phyloP scores from a whole-genome alignment of 2,888 invertebrate species.

The Clistopyga incitator region DNA sequence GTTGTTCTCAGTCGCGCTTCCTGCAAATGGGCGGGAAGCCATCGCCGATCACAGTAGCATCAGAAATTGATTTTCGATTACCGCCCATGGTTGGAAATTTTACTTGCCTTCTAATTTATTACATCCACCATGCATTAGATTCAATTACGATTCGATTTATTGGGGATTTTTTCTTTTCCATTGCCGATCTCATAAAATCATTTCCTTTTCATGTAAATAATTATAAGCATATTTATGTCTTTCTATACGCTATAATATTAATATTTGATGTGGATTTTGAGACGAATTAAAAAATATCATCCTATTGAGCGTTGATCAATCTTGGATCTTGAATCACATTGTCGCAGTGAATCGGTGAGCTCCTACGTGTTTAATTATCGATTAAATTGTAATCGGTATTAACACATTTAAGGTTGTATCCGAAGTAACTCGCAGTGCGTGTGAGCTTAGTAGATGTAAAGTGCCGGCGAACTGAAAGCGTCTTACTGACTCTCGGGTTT shows the following conservation, averaged over 20 bases:
- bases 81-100: neutral
- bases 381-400: constrained; percentile 50
- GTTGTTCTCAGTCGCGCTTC: constrained; percentile 31
- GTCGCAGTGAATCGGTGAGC: neutral
- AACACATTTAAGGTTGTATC: constrained; percentile 48
- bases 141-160: neutral
- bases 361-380: constrained; percentile 53
- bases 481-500: constrained; percentile 22
- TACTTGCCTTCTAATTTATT: neutral
- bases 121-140: neutral
- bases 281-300: neutral
- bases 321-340: neutral
- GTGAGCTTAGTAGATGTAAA: neutral
- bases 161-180: neutral
- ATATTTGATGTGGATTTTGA: neutral
- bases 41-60: constrained; percentile 54
- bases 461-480: constrained; percentile 20
- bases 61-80: constrained; percentile 66
- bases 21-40: constrained; percentile 46
- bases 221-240: neutral
- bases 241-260: neutral
- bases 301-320: neutral
- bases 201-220: neutral
- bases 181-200: neutral
- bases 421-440: constrained; percentile 17